Evolutionary conservation across 2,888 invertebrate species (phyloP), one percentile per base, ranked within the genome.

Genomic region (Drosophila planitibia): DNA sequence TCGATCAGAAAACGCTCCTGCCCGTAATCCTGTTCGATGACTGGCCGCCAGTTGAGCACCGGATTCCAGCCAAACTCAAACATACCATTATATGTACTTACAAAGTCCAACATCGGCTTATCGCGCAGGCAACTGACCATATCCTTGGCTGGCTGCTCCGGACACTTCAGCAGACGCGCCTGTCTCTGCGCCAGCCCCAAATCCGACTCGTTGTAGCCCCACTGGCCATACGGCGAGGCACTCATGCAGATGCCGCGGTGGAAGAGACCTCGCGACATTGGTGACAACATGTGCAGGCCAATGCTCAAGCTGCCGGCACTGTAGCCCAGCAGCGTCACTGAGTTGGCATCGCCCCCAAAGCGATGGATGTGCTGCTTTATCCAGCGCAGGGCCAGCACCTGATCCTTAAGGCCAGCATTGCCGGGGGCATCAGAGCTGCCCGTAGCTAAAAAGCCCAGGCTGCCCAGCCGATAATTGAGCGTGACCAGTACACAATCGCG

Each of bases 371-470:
- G 95, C 28, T 94, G 91, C 79, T 94, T 94, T 4, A 96, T 94
- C 96, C 96, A 96, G 80, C 94, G 94, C 57, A 96, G 91, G 0
- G 95, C 96, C 1, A 93, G 91, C 2, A 96, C 96, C 92, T 96
- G 96, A 91, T 96, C 96, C 88, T 96, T 96, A 54, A 96, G 92
- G 0, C 96, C 96, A 52, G 95, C 94, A 92, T 96, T 96, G 6
- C 96, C 96, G 0, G 96, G 95, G 0, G 96, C 95, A 28, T 94
- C 93, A 25, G 94, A 93, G 65, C 95, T 96, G 0, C 95, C 96
- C 0, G 96, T 96, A 77, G 95, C 95, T 55, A 95, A 85, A 89
- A 95, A 95, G 9, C 96, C 95, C 94, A 92, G 74, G 0, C 90
- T 83, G 5, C 91, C 93, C 37, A 96, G 91, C 3, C 96, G 93